phyloP scores from a whole-genome alignment of 2,888 invertebrate species.

The Achlya flavicornis region DNA sequence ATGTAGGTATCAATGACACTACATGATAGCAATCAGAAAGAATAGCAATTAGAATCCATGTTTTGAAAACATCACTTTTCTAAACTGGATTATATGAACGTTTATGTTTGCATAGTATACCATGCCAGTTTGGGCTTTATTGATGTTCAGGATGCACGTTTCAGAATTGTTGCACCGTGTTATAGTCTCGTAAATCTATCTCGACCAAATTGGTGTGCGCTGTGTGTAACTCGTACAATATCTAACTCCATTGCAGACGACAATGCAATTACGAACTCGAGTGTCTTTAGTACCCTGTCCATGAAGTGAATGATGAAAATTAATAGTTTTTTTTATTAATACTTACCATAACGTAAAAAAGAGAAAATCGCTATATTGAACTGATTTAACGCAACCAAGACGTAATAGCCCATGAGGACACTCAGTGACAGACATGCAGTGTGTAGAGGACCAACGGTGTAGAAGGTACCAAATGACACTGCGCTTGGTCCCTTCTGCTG shows the following conservation, averaged over 20 bases:
- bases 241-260: background rate
- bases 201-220: constrained; percentile 5
- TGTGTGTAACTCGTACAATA: background rate
- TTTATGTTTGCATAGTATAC: background rate
- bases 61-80: background rate
- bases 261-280: background rate
- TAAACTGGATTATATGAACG: background rate
- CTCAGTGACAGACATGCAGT: too few relatives aligned
- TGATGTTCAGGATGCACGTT: constrained; percentile 1
- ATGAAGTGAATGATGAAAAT: background rate
- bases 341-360: too few relatives aligned
- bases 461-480: too few relatives aligned
- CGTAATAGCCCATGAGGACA: too few relatives aligned
- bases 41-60: too few relatives aligned
- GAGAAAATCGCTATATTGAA: too few relatives aligned
- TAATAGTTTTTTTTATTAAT: too few relatives aligned
- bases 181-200: constrained; percentile 9
- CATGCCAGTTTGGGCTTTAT: constrained; percentile 1
- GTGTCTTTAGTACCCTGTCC: background rate
- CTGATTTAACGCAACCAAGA: too few relatives aligned
- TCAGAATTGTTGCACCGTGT: constrained; percentile 4
- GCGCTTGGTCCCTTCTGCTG: too few relatives aligned
- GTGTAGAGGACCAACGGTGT: too few relatives aligned
- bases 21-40: too few relatives aligned
- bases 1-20: too few relatives aligned